Evolutionary conservation across 2,888 invertebrate genomes (phyloP).

Genomic region (Alviniconcha strummeri): DNA sequence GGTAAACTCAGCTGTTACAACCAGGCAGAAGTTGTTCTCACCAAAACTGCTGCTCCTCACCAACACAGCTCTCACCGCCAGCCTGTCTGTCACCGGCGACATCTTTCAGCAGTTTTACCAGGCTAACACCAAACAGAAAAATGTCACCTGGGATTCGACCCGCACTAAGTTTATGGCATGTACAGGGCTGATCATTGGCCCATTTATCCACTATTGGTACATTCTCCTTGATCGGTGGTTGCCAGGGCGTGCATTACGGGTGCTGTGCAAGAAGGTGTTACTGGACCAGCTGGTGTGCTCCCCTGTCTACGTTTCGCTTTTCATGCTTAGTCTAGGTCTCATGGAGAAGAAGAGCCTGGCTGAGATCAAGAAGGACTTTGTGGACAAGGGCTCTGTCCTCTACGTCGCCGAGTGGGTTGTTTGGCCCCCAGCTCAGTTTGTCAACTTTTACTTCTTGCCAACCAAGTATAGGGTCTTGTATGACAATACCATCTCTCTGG

Average conservation of each 20-base stretch:
- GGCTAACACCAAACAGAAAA: slow-evolving; percentile 54
- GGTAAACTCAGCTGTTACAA: neutral
- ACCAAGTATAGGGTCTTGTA: slow-evolving; percentile 88
- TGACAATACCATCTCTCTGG: slow-evolving; percentile 67
- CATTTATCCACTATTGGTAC: slow-evolving; percentile 92
- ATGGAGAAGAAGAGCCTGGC: slow-evolving; percentile 76
- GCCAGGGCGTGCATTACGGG: slow-evolving; percentile 80
- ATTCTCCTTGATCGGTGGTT: slow-evolving; percentile 82
- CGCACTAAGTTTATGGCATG: slow-evolving; percentile 86
- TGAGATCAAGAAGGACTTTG: slow-evolving; percentile 48
- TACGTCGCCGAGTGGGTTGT: slow-evolving; percentile 92
- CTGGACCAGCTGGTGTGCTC: slow-evolving; percentile 90
- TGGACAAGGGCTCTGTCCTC: slow-evolving; percentile 82
- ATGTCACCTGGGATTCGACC: slow-evolving; percentile 62
- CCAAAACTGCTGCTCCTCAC: slow-evolving; percentile 75
- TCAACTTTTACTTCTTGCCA: slow-evolving; percentile 93
- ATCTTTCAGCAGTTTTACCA: slow-evolving; percentile 87
- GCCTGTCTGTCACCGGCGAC: slow-evolving; percentile 87
- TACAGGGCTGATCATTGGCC: slow-evolving; percentile 85
- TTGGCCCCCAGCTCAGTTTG: slow-evolving; percentile 93
- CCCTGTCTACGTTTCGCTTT: slow-evolving; percentile 85
- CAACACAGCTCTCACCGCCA: slow-evolving; percentile 85
- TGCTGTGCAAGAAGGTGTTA: slow-evolving; percentile 82
- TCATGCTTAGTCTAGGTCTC: slow-evolving; percentile 85
- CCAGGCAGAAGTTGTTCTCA: slow-evolving; percentile 44